Percentiles rank a stretch among this genome's conserved stretches.
phyloP scores from a whole-genome alignment of 2,888 invertebrate genomes.

The Patella depressa region DNA sequence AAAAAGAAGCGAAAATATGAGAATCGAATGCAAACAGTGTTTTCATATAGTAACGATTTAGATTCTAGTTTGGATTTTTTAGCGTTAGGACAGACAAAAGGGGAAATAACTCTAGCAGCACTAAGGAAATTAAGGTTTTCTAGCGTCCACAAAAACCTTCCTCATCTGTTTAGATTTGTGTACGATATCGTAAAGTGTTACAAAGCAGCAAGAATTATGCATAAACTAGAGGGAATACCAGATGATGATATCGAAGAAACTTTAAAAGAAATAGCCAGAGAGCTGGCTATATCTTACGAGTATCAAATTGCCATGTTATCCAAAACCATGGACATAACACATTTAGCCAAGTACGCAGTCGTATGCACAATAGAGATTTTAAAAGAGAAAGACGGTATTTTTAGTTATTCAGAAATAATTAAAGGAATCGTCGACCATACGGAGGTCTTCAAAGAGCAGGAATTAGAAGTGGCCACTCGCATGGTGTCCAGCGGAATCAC shows the following conservation, averaged over 20 bases:
- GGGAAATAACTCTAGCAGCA: conserved; percentile 8
- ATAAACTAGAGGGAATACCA: conserved; percentile 1
- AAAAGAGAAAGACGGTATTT: not conserved
- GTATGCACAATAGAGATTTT: not conserved
- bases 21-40: conserved; percentile 2
- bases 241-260: not conserved
- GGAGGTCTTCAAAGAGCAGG: not conserved
- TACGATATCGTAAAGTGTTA: conserved; percentile 1
- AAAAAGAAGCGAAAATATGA: conserved; percentile 6
- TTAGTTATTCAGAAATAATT: conserved; percentile 1
- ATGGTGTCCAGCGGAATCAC: not conserved
- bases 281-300: not conserved
- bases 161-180: not conserved
- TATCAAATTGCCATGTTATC: not conserved
- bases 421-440: conserved; percentile 3
- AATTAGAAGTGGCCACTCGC: conserved; percentile 1
- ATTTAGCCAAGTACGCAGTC: not conserved
- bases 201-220: not conserved
- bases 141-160: not conserved
- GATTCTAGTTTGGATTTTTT: conserved; percentile 8
- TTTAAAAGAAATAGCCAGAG: not conserved
- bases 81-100: not conserved
- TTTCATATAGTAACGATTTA: not conserved
- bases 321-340: not conserved
- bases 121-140: not conserved